Evolutionary conservation across 2,113 vertebrate genomes (phyloP).

Genomic region (Corythornis cristatus): DNA sequence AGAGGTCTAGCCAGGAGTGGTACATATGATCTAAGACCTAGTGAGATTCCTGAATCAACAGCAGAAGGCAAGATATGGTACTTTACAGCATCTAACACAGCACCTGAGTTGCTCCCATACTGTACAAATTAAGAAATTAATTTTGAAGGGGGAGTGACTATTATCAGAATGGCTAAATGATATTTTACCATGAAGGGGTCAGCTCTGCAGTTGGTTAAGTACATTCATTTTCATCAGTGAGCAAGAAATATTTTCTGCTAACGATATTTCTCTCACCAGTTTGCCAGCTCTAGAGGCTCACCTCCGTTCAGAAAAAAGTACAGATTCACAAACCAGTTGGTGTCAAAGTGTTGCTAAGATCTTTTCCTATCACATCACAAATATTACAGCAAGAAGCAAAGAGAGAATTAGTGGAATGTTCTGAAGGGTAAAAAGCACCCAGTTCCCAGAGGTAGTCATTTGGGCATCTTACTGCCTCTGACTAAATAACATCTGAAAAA

Average conservation of each 20-base stretch:
- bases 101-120: background rate
- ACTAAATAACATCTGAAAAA: background rate
- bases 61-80: background rate
- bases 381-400: background rate
- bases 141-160: background rate
- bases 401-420: background rate
- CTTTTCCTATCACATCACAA: background rate
- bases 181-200: background rate
- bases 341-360: background rate
- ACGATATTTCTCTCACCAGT: background rate
- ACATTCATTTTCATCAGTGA: background rate
- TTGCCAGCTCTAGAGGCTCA: background rate
- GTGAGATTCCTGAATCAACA: background rate
- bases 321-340: background rate
- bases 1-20: background rate
- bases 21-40: background rate
- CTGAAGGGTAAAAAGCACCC: background rate
- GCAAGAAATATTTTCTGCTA: background rate
- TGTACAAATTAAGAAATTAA: background rate
- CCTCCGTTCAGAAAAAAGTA: background rate
- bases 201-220: background rate
- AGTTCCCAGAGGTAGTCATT: background rate
- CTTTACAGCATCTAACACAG: background rate
- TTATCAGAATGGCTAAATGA: background rate
- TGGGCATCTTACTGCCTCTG: background rate